phyloP scores from a whole-genome alignment of 2,888 invertebrate genomes.

The Erebia ligea region DNA sequence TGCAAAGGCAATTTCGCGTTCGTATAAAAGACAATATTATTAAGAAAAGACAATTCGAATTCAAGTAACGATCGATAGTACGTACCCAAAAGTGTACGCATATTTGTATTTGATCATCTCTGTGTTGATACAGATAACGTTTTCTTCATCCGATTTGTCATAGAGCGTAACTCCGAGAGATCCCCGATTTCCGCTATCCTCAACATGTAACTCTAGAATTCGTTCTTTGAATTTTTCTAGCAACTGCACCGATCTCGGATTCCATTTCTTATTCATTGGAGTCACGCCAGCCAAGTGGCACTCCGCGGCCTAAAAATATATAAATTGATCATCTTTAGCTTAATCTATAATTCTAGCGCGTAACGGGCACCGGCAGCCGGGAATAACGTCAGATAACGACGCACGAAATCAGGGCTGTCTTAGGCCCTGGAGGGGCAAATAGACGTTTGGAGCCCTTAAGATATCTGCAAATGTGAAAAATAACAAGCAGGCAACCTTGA shows the following conservation, averaged over 20 bases:
- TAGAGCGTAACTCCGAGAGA: conserved; percentile 66
- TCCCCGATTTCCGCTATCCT: conserved; percentile 56
- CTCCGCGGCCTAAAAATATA: conserved; percentile 59
- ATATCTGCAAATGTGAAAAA: no score
- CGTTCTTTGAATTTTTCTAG: conserved; percentile 54
- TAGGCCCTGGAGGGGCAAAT: no score
- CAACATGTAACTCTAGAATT: conserved; percentile 60
- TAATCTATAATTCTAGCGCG: no score
- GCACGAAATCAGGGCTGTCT: no score
- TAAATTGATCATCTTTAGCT: not conserved
- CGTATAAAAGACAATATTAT: no score
- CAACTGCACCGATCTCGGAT: conserved; percentile 57
- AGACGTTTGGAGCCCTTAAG: no score
- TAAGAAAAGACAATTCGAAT: not conserved
- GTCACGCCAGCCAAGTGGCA: conserved; percentile 72
- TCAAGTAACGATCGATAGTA: not conserved
- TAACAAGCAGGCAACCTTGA: no score
- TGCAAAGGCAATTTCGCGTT: conserved; percentile 40
- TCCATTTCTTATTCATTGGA: conserved; percentile 69
- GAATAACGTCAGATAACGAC: no score
- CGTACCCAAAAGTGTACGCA: conserved; percentile 70
- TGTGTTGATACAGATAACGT: conserved; percentile 62
- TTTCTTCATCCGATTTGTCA: conserved; percentile 55
- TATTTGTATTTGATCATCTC: conserved; percentile 71
- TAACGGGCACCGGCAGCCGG: no score